Evolutionary conservation across 2,797 vertebrate species (phyloP), one percentile per base, ranked within the genome.

Genomic region (Neolamprologus multifasciatus): DNA sequence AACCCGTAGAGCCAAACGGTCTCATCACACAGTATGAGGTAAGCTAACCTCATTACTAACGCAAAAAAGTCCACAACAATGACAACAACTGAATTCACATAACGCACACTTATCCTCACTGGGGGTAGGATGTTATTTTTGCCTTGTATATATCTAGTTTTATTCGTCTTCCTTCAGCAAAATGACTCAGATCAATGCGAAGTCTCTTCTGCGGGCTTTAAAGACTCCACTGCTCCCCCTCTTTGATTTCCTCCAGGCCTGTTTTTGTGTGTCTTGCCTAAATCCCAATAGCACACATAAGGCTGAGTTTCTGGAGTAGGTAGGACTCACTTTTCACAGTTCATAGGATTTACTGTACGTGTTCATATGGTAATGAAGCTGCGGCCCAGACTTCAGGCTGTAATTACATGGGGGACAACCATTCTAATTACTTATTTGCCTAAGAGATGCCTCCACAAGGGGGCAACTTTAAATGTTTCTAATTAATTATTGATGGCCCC

Each of bases 11-110:
- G 82, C 98, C 98, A 82, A 99, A 99, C 0, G 98, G 98, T 4
- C 96, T 98, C 85, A 98, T 99, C 93, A 99, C 96, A 0, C 98
- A 99, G 91, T 99, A 99, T 4, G 98, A 99, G 98, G 94, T 95
- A 86, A 74, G 82, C 52, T 3, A 5, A 5, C 14, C 1, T 23
- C 9, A 16, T 82, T 77, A 23, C 26, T 52, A 21, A 48, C 2
- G 43, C n/a, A 29, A 78, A 69, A 38, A 45, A 16, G 9, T 43
- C 36, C 16, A 31, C 43, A 40, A 33, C 9, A 12, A 48, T 21
- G 10, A 16, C 2, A n/a, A 36, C 59, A 64, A 36, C 80, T 59
- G 57, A 45, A 21, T 77, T 52, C 33, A 69, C 82, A 84, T 59
- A 71, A 23, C 77, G 5, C 38, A 9, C 38, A 13, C 77, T 87